Percentiles rank a stretch among this genome's conserved stretches.
Evolutionary conservation across 2,113 vertebrate species (phyloP).

Genomic region (Microtus oregoni): DNA sequence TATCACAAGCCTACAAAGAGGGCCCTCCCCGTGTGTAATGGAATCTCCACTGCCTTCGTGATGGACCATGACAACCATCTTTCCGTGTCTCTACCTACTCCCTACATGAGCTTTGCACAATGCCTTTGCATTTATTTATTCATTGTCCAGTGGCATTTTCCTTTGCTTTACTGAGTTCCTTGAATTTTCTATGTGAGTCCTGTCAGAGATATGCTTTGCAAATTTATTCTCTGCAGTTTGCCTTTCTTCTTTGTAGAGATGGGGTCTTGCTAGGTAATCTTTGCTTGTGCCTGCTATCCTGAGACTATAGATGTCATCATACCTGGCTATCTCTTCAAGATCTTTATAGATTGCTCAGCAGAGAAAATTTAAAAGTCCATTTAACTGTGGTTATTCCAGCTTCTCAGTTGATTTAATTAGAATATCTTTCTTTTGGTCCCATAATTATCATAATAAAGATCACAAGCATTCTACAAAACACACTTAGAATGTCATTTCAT

Average conservation of each 20-base stretch:
- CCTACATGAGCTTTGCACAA: not conserved
- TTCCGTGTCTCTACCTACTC: not conserved
- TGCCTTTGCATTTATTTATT: not conserved
- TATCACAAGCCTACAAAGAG: not conserved
- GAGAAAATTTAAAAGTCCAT: not conserved
- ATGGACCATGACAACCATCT: not conserved
- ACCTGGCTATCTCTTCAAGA: not conserved
- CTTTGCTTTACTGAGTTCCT: not conserved
- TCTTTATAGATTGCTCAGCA: not conserved
- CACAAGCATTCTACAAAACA: not conserved
- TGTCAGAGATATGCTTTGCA: not conserved
- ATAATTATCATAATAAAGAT: not conserved
- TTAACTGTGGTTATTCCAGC: not conserved
- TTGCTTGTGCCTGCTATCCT: not conserved
- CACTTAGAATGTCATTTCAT: not conserved
- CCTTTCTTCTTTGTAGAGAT: not conserved
- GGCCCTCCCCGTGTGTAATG: not conserved
- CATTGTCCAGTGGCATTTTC: not conserved
- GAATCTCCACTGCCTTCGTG: not conserved
- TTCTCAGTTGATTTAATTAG: not conserved
- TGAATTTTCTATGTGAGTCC: not conserved
- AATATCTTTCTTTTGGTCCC: not conserved
- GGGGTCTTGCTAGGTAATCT: not conserved
- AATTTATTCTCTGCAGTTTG: not conserved
- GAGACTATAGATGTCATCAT: not conserved